A percentile compares a stretch with the other conserved stretches of the same genome.
Conservation (phyloP, 2,797 vertebrate species). For the Moxostoma hubbsi region DNA sequence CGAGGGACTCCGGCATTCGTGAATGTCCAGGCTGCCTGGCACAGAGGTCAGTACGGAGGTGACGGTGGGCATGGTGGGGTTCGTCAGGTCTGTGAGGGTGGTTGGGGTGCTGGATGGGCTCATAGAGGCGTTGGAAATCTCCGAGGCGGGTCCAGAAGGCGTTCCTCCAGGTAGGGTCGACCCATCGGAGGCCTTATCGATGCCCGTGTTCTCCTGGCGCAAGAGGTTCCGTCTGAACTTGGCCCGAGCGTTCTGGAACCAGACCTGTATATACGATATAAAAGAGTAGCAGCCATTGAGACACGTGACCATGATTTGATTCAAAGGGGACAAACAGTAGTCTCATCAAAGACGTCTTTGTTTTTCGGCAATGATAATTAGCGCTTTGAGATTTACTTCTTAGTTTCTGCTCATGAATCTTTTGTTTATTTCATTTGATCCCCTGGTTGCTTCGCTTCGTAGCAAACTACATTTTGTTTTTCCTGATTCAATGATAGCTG, state of each 20-base stretch:
- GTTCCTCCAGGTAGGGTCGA: constrained; percentile 91
- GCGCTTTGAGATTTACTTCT: constrained; percentile 62
- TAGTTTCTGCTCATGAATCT: constrained; percentile 62
- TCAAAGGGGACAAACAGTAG: constrained; percentile 61
- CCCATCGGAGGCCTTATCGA: constrained; percentile 93
- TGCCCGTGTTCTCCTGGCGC: constrained; percentile 94
- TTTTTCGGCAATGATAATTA: constrained; percentile 75
- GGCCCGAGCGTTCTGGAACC: constrained; percentile 98
- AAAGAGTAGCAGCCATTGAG: constrained; percentile 46
- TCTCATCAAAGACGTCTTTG: constrained; percentile 76
- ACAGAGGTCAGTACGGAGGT: constrained; percentile 94
- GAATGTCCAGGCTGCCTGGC: constrained; percentile 89
- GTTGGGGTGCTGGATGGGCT: constrained; percentile 97
- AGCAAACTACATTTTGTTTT: constrained; percentile 60
- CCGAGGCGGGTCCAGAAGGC: constrained; percentile 93
- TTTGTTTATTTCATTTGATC: constrained; percentile 64
- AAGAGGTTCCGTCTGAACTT: constrained; percentile 98
- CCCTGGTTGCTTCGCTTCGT: constrained; percentile 72
- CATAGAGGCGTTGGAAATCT: constrained; percentile 97
- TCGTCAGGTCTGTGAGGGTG: constrained; percentile 97
- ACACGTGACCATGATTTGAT: constrained; percentile 64
- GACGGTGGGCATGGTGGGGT: constrained; percentile 97
- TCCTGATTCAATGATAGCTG: constrained; percentile 37
- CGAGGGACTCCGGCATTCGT: constrained; percentile 95
- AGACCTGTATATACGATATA: constrained; percentile 82